Evolutionary conservation across 37 sponge, comb jelly and placozoan species (phyloP), one percentile per base, ranked within the genome.

Genomic region (Spongilla lacustris): DNA sequence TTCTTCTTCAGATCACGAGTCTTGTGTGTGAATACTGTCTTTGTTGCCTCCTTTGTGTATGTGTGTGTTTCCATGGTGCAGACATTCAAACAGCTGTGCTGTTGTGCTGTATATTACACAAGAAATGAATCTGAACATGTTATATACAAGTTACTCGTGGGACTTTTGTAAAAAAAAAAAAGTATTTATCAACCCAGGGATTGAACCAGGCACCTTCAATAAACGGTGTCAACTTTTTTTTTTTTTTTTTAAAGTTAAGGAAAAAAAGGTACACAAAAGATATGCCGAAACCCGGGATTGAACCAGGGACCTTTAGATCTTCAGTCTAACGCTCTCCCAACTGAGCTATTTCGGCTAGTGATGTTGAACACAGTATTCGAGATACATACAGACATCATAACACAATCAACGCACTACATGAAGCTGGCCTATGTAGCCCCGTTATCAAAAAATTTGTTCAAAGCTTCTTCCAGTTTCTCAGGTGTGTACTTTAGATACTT

Each of bases 321-420:
- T 91, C 91, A 91, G 91, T 91, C 91, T 91, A 86, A 91, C 91
- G 87, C 91, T 91, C 91, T 91, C 91, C 91, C 92, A 92, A 84
- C 92, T 92, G 92, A 92, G 92, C 92, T 92, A 87, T 84, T 80
- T 83, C 92, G 92, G 92, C 92, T 27, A 24, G 36, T 36, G 32
- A 34, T 33, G n/a, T n/a, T n/a, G n/a, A 4, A 33, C 76, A 37
- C 4, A 6, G 2, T 14, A 35, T 36, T 33, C 10, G 46, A 34
- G 0, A 75, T 30, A 24, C 31, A 27, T 1, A 36, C 21, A 74
- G 23, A 31, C 33, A 24, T 9, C 33, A 74, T 74, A 36, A 31
- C 75, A 36, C 35, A 74, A 74, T 27, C 26, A 17, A 29, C 25
- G 1, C 25, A 73, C 73, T 21, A 17, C 32, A 25, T 26, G 0